Base-by-base conservation (phyloP, 35 echinoderm and acorn worm species). In the Stichopus chloronotus region DNA sequence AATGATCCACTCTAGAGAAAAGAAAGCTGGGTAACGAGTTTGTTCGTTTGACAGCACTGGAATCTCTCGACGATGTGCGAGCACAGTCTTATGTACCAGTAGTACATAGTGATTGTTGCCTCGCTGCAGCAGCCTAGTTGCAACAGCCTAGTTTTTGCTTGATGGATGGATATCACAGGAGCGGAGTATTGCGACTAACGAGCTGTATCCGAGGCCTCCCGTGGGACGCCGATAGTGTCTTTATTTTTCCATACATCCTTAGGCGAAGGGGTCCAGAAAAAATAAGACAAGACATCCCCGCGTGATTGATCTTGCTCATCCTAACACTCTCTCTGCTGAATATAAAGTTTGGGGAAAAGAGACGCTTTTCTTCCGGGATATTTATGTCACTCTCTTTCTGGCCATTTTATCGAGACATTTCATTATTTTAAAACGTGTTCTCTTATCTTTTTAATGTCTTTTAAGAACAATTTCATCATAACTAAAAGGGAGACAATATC, bases 371-470 rank as follows among this genome's bases (percentile, higher is more conserved):
- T n/a, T 74, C 13, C 16, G 69, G 69, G 69, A 74, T 20, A 74
- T 74, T 43, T 74, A 74, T 74, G 69, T 20, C 69, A 74, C 69
- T 74, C 22, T 20, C 69, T 16, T 74, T 20, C n/a, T 74, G 69
- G 30, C 14, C 69, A 74, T 74, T 74, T 20, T n/a, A 19, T 7
- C 13, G 19, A 16, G 22, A 7, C 69, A 20, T 74, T 74, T n/a
- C 69, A 74, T 74, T 74, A 74, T 74, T 74, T 74, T 74, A 74
- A 74, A 74, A 74, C 17, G 69, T 74, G 69, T 74, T 20, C 69
- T 74, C 17, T 43, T 43, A 14, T 74, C 6, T 7, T 74, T 20
- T 74, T 74, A 74, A 19, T 16, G 69, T 74, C 69, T 20, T 74
- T 74, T 74, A 22, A 74, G 69, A 74, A 74, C 69, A 21, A 21